Evolutionary conservation across 2,113 vertebrate species (phyloP).

Genomic region (Pangasianodon gigas): DNA sequence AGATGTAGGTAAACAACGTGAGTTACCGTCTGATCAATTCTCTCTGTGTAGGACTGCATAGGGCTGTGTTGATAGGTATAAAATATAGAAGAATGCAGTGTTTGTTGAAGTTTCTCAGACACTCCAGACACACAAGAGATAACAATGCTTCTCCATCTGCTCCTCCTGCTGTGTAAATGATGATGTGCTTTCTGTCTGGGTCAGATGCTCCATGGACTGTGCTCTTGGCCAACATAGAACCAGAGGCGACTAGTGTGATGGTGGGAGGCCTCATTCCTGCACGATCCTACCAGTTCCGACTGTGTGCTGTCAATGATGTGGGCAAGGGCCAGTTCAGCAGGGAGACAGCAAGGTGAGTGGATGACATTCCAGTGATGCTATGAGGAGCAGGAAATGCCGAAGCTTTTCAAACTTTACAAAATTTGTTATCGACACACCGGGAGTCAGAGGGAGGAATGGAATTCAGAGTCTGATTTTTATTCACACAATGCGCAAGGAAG

Average conservation of each 20-base stretch:
- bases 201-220: constrained; percentile 91
- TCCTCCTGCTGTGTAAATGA: constrained; percentile 4
- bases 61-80: not conserved
- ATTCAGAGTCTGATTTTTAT: not conserved
- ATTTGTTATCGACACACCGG: not conserved
- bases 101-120: not conserved
- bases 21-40: not conserved
- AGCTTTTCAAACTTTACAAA: not conserved
- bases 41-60: not conserved
- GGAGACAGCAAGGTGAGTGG: constrained; percentile 89
- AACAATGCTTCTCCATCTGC: not conserved
- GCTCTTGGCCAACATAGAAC: constrained; percentile 88
- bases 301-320: constrained; percentile 92
- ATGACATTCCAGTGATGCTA: not conserved
- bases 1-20: not conserved
- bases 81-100: not conserved
- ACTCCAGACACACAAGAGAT: not conserved
- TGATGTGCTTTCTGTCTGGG: not conserved
- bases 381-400: too few relatives aligned
- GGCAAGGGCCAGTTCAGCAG: constrained; percentile 95
- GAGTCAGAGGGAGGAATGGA: not conserved
- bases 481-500: not conserved
- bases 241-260: constrained; percentile 77
- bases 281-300: constrained; percentile 93
- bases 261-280: constrained; percentile 89